Evolutionary conservation across 2,113 vertebrate species (phyloP), one percentile per base, ranked within the genome.

Genomic region (Cyanoderma ruficeps): DNA sequence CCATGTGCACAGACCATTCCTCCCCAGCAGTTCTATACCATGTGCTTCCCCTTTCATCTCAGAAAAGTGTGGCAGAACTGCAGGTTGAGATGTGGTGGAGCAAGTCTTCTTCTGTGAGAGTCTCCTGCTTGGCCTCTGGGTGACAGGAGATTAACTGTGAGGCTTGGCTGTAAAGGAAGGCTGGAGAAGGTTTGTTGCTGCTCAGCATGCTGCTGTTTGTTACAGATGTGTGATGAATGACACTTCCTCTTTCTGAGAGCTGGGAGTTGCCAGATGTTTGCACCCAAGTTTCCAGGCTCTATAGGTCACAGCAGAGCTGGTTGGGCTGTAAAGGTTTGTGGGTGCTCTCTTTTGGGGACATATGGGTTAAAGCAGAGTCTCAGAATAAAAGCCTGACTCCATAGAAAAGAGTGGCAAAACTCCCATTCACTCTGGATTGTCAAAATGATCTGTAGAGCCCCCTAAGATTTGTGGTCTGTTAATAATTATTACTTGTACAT

Each of bases 401-500:
- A 30, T 22, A 93, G 85, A 93, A 93, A 93, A 15, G 82, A 92
- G 85, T 93, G 92, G 94, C 83, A 96, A 90, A 83, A 75, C 72
- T 96, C 93, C 87, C 92, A 94, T 95, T 90, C 41, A 17, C 68
- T 94, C 83, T 83, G 83, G 72, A 94, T 89, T 95, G 94, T 92
- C 96, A 92, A 75, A 95, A 93, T 94, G 93, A 93, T 95, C 86
- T 91, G 83, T 84, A 83, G 86, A 96, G 68, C 86, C 77, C 68
- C 53, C 61, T 71, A 93, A 93, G 93, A 96, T 94, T 94, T 96
- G 83, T 81, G 72, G 60, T 93, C 96, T 97, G 96, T 96, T 97
- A 94, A 96, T 96, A 95, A 97, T 97, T 94, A 96, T 97, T 96
- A 96, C 83, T 93, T 90, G 92, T 96, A 96, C 90, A 97, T 96